Percentiles rank a stretch among this genome's conserved stretches.
Evolutionary conservation across 2,888 invertebrate species (phyloP).

Genomic region (Mimumesa dahlbomi): DNA sequence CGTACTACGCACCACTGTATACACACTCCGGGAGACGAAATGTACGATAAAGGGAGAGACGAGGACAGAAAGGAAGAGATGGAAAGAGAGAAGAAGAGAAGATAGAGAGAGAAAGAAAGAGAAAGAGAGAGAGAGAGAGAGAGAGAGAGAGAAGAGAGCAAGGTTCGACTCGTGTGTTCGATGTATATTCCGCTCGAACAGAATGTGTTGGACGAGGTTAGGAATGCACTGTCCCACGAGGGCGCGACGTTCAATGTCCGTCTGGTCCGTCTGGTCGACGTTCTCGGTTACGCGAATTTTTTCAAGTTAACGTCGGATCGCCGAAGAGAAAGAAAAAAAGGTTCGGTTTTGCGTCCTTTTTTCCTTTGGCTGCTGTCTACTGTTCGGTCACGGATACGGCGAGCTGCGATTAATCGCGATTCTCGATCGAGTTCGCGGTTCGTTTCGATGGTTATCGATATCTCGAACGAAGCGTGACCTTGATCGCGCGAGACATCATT

Average conservation of each 20-base stretch:
- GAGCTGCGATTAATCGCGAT: constrained; percentile 40
- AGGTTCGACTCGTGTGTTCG: constrained; percentile 15
- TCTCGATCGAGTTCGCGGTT: not conserved
- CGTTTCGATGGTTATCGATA: constrained; percentile 39
- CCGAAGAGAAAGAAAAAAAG: constrained; percentile 20
- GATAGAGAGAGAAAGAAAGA: constrained; percentile 20
- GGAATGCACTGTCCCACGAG: constrained; percentile 19
- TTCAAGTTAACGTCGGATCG: constrained; percentile 32
- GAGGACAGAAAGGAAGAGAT: constrained; percentile 3
- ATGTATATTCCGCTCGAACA: constrained; percentile 42
- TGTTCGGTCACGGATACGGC: constrained; percentile 37
- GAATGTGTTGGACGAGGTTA: constrained; percentile 45
- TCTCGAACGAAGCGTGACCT: not conserved
- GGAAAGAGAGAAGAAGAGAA: constrained; percentile 11
- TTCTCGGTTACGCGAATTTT: constrained; percentile 37
- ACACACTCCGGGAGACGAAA: constrained; percentile 4
- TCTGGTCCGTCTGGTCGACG: constrained; percentile 9
- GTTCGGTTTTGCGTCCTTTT: constrained; percentile 20
- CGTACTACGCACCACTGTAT: constrained; percentile 37
- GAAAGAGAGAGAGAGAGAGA: constrained; percentile 2
- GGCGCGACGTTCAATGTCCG: constrained; percentile 10
- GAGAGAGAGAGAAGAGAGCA: constrained; percentile 4
- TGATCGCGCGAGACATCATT: constrained; percentile 7
- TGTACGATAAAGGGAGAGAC: not conserved
- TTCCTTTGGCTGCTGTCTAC: constrained; percentile 45